phyloP scores from a whole-genome alignment of 2,113 vertebrate species.

The Hippocampus abdominalis region DNA sequence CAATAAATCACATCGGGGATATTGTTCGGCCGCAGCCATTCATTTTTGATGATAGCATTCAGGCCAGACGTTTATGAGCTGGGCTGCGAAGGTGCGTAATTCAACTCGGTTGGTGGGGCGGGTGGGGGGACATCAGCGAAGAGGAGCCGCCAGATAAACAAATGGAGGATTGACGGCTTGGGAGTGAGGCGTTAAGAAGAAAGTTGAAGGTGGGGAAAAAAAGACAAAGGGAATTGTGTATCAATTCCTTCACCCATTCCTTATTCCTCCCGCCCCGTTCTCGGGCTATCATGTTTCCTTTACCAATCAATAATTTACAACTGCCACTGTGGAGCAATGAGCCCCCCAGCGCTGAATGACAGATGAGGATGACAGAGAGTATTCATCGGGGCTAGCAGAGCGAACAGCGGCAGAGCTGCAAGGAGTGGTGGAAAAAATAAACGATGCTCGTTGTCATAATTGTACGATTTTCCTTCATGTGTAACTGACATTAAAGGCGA shows the following conservation, averaged over 20 bases:
- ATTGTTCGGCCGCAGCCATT: constrained; percentile 53
- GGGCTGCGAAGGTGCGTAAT: constrained; percentile 56
- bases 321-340: constrained; percentile 52
- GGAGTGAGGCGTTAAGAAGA: background rate
- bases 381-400: constrained; percentile 17
- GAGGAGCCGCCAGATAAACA: constrained; percentile 13
- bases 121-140: constrained; percentile 4
- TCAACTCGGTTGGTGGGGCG: constrained; percentile 47
- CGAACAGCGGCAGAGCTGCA: constrained; percentile 18
- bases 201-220: background rate
- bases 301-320: constrained; percentile 69
- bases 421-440: constrained; percentile 17
- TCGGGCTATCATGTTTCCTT: constrained; percentile 58
- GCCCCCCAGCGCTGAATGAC: constrained; percentile 49
- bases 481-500: background rate
- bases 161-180: constrained; percentile 15
- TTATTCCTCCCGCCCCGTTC: constrained; percentile 26
- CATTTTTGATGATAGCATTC: constrained; percentile 62
- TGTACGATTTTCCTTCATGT: background rate
- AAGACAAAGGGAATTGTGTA: constrained; percentile 20
- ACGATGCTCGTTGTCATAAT: constrained; percentile 4
- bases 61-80: constrained; percentile 56
- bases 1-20: constrained; percentile 48
- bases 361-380: constrained; percentile 56
- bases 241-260: constrained; percentile 19